Evolutionary conservation across 2,797 vertebrate genomes (phyloP), one percentile per base, ranked within the genome.

Genomic region (Chloroceryle amazona): DNA sequence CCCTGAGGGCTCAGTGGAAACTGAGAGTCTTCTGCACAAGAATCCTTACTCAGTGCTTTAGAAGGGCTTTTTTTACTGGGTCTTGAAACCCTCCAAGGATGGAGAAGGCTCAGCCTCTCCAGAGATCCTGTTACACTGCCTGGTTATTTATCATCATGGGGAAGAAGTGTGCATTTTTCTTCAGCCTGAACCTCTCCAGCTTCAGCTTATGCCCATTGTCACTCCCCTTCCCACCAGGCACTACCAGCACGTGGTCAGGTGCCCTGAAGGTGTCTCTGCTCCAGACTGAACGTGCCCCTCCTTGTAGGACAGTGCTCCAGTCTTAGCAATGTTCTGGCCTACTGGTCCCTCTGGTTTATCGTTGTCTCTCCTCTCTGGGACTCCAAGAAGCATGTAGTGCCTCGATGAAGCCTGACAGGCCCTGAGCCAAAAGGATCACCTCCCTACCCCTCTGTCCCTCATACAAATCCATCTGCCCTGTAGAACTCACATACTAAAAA

Each of bases 1-100:
- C 54, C 66, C 41, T 89, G 60, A 71, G 63, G 55, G 28, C 33
- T 86, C 71, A 23, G n/a, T 28, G 21, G 67, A 95, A 87, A 70
- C 2, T 5, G 33, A 49, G n/a, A 78, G 28, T 31, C 28, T 73
- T 44, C 31, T 47, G 17, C 31, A 23, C 8, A 63, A 81, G 54
- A 18, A 75, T 68, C n/a, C 78, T 86, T 52, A 63, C 9, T 7
- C 9, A 60, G 7, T 28, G 25, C 5, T 90, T 78, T 81, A 18
- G 26, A 49, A 61, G 26, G 26, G 31, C 9, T 51, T 84, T 85
- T 74, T 25, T 55, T 15, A 39, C 5, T 28, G 8, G 6, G 6
- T 70, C 81, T 75, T 70, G 66, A 76, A 95, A 89, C 42, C 21
- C 21, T 65, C 4, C 18, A 68, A 73, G 29, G 35, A 35, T 23